Evolutionary conservation across 2,888 invertebrate species (phyloP).

Genomic region (Peribatodes rhomboidaria): DNA sequence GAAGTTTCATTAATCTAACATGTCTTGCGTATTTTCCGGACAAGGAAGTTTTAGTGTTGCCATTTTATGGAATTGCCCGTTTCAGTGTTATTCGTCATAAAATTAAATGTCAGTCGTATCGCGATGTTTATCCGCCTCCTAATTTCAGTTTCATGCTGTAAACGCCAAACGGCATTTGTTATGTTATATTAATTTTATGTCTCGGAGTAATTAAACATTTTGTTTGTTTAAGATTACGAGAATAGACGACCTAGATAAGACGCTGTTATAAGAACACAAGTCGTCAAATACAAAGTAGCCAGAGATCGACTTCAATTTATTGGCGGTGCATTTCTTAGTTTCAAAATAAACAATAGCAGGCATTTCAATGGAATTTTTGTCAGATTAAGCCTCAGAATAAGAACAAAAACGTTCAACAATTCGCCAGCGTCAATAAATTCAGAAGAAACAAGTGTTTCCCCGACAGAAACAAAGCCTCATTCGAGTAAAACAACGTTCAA

Average conservation of each 20-base stretch:
- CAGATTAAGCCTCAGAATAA: neutral
- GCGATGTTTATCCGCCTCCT: constrained; percentile 43
- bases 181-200: constrained; percentile 37
- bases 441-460: constrained; percentile 36
- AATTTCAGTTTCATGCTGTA: constrained; percentile 47
- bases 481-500: constrained; percentile 47
- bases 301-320: neutral
- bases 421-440: constrained; percentile 10
- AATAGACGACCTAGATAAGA: constrained; percentile 30
- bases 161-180: constrained; percentile 39
- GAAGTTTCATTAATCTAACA: constrained; percentile 32
- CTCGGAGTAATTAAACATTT: constrained; percentile 30
- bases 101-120: constrained; percentile 42
- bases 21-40: constrained; percentile 33
- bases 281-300: constrained; percentile 10
- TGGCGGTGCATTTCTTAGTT: neutral
- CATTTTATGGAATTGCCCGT: constrained; percentile 39
- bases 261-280: constrained; percentile 5
- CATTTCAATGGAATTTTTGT: neutral
- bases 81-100: constrained; percentile 40
- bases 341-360: neutral
- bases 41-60: constrained; percentile 34
- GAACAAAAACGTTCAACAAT: neutral
- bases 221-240: constrained; percentile 28
- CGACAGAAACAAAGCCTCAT: constrained; percentile 44